These are phyloP conservation scores for Schizothorax lantsangensis DNA, from an alignment of 2,797 vertebrate species.

Conservation along the genomic window DNA sequence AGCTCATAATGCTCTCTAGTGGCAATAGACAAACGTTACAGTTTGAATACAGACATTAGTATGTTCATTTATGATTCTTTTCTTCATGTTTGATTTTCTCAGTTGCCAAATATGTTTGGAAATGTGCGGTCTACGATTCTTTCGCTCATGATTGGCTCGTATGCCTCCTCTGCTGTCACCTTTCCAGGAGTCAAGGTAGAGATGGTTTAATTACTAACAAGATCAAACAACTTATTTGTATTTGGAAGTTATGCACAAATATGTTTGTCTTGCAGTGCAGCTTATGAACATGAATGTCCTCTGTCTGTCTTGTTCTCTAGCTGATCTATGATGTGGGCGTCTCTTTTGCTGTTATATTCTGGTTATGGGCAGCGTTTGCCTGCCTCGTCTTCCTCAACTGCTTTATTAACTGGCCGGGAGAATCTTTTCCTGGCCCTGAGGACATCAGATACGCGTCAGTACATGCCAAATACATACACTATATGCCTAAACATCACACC, in stretches of 20 bases:
- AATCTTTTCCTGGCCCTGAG: conserved; percentile 85
- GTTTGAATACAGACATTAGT: neutral
- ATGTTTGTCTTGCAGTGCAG: neutral
- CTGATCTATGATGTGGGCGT: conserved; percentile 62
- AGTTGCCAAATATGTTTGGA: conserved; percentile 91
- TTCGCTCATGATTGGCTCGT: conserved; percentile 89
- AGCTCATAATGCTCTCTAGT: conserved; percentile 26
- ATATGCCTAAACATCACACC: neutral
- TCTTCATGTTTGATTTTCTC: neutral
- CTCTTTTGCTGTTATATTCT: conserved; percentile 79
- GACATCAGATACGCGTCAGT: conserved; percentile 85
- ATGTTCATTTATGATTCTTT: neutral
- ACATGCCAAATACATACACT: neutral
- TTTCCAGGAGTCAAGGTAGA: conserved; percentile 86
- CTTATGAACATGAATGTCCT: neutral
- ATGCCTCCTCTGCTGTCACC: conserved; percentile 89
- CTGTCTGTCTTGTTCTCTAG: conserved; percentile 27
- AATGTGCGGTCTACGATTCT: conserved; percentile 85
- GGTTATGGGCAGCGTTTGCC: conserved; percentile 83
- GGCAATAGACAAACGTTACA: conserved; percentile 8
- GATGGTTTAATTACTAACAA: neutral
- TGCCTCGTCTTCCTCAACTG: conserved; percentile 87
- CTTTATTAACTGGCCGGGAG: conserved; percentile 85
- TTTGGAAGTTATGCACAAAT: neutral
- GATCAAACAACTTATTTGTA: neutral